phyloP scores from a whole-genome alignment of 2,888 invertebrate species.

The Adela reaumurella region DNA sequence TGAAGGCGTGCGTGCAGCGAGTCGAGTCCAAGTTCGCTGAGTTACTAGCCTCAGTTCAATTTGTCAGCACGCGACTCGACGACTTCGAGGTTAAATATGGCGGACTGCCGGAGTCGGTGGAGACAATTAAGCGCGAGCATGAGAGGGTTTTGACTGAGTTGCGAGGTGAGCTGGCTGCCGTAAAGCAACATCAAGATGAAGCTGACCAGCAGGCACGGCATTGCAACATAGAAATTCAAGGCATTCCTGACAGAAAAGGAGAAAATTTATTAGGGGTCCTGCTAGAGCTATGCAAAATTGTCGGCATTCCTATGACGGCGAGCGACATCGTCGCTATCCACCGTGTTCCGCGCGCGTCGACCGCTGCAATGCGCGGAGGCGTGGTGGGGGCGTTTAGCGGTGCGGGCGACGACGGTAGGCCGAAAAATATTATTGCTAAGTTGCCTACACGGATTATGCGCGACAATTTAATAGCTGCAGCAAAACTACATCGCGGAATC shows the following conservation, averaged over 20 bases:
- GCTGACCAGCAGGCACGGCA: neutral
- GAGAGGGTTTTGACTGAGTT: no score
- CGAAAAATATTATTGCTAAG: neutral
- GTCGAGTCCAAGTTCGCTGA: neutral
- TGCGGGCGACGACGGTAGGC: neutral
- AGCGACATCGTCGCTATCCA: neutral
- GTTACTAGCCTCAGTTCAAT: neutral
- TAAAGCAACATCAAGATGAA: neutral
- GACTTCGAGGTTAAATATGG: neutral
- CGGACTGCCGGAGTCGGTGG: neutral
- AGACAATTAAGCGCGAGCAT: neutral
- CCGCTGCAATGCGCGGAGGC: neutral
- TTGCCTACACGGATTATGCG: neutral
- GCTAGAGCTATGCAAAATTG: neutral
- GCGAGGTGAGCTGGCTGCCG: neutral
- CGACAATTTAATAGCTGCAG: constrained; percentile 1
- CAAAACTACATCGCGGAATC: neutral
- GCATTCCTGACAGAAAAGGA: neutral
- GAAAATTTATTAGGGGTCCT: neutral
- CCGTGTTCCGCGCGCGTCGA: neutral
- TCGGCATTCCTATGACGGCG: neutral
- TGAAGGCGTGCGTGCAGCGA: no score
- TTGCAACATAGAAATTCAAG: neutral
- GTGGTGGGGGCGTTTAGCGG: neutral
- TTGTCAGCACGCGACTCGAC: neutral